Evolutionary conservation across 2,797 vertebrate species (phyloP), one percentile per base, ranked within the genome.

Genomic region (Scolopax bukidnonensis): DNA sequence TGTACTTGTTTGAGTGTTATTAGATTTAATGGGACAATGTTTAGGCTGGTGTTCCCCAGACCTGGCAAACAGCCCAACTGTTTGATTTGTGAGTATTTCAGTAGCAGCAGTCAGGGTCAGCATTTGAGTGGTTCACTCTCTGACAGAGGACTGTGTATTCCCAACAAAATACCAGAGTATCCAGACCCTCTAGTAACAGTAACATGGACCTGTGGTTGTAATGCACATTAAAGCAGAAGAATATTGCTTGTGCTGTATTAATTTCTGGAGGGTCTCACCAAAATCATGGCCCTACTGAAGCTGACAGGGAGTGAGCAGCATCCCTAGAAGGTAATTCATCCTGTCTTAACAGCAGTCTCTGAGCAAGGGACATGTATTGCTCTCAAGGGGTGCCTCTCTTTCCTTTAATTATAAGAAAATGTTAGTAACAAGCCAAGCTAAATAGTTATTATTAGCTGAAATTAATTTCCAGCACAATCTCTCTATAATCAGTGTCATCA

Each of bases 171-270:
- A 32, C 16, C 2, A 2, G 65, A 88, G 82, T 25, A 68, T 71
- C 21, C 32, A 75, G 32, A 59, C 24, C 27, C 40, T 9, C 9
- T 7, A n/a, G 21, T n/a, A 68, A 54, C 36, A 32, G 12, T 5
- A 84, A n/a, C 10, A 28, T 4, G 0, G 1, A 73, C 18, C 28
- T 21, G 0, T 60, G 16, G 5, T 9, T 67, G 40, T 56, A 18
- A 3, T 64, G n/a, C 11, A 16, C 30, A 20, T 50, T 27, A 84
- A 94, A 91, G 18, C 32, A 69, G 18, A 51, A 61, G 28, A 65
- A 47, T 20, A 30, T 65, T 70, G 2, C 38, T 69, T 70, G 21
- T 43, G 17, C 17, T 80, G 15, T 28, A 32, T 57, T 67, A 23
- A 6, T 33, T 12, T 33, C 33, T 36, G 59, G 41, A 59, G 51